Evolutionary conservation across 2,113 vertebrate species (phyloP).

Genomic region (Pao palembangensis): DNA sequence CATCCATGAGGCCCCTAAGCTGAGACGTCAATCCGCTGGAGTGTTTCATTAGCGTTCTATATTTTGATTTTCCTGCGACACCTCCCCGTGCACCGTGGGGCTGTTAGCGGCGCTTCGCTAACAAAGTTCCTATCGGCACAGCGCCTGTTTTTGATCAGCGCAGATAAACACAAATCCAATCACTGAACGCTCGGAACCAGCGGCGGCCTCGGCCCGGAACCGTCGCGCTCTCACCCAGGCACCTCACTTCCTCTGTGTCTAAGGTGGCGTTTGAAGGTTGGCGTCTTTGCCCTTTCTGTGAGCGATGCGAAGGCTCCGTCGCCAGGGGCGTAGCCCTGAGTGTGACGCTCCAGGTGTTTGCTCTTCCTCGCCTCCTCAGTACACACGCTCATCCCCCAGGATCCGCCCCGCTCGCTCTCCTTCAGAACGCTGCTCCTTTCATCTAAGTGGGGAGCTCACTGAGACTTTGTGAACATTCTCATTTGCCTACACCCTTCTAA

Average conservation of each 20-base stretch:
- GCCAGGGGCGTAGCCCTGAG: conserved; percentile 76
- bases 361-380: conserved; percentile 68
- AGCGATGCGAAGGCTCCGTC: conserved; percentile 64
- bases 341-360: conserved; percentile 74
- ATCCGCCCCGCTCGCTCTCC: conserved; percentile 58
- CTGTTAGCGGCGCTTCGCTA: conserved; percentile 61
- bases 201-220: conserved; percentile 43
- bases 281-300: conserved; percentile 68
- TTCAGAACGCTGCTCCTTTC: conserved; percentile 66
- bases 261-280: conserved; percentile 56
- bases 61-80: conserved; percentile 69
- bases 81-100: conserved; percentile 52
- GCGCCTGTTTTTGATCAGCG: conserved; percentile 66
- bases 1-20: conserved; percentile 47
- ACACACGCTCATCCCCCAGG: conserved; percentile 65
- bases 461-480: conserved; percentile 65
- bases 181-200: conserved; percentile 49
- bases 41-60: conserved; percentile 65
- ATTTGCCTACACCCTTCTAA: conserved; percentile 64
- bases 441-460: conserved; percentile 69
- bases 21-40: conserved; percentile 62
- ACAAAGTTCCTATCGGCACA: conserved; percentile 71
- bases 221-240: conserved; percentile 41
- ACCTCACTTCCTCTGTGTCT: conserved; percentile 9
- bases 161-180: conserved; percentile 61